Percentiles rank a stretch among this genome's conserved stretches.
These are phyloP conservation scores for Callocephalon fimbriatum DNA, from an alignment of 2,113 vertebrate genomes.

Conservation along the genomic window DNA sequence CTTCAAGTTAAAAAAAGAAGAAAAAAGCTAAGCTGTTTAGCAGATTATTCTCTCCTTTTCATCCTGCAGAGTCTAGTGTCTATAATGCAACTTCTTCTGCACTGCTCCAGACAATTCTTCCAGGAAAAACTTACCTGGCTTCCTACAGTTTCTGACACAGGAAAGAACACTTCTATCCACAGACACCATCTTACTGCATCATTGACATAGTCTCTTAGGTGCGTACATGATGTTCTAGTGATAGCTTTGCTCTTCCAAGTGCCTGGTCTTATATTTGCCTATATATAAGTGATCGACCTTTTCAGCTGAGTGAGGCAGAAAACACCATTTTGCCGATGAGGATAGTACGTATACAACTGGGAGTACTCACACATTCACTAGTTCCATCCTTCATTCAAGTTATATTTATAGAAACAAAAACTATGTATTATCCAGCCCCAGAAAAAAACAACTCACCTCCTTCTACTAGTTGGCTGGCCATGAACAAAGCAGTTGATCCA, in stretches of 20 bases:
- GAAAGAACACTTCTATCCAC: background rate
- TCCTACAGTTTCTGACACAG: background rate
- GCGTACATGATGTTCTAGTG: background rate
- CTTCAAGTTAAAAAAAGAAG: background rate
- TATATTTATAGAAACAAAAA: background rate
- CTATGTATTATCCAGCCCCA: background rate
- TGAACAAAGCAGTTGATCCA: slow-evolving; percentile 92
- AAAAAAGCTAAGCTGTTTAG: background rate
- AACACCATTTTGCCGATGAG: background rate
- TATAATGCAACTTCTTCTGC: background rate
- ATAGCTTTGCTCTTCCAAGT: background rate
- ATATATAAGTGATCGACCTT: background rate
- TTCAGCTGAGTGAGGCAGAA: background rate
- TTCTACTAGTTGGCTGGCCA: slow-evolving; percentile 88
- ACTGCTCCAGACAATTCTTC: background rate
- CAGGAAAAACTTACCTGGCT: background rate
- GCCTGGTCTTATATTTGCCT: background rate
- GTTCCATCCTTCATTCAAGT: background rate
- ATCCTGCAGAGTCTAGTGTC: background rate
- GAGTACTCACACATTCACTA: background rate
- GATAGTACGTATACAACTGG: background rate
- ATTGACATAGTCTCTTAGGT: background rate
- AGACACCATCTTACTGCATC: background rate
- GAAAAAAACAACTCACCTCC: slow-evolving; percentile 83
- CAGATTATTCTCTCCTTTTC: background rate